Percentiles rank a stretch among this genome's conserved stretches.
Conservation (phyloP, 2,797 vertebrate species). For the Brachymystax lenok region DNA sequence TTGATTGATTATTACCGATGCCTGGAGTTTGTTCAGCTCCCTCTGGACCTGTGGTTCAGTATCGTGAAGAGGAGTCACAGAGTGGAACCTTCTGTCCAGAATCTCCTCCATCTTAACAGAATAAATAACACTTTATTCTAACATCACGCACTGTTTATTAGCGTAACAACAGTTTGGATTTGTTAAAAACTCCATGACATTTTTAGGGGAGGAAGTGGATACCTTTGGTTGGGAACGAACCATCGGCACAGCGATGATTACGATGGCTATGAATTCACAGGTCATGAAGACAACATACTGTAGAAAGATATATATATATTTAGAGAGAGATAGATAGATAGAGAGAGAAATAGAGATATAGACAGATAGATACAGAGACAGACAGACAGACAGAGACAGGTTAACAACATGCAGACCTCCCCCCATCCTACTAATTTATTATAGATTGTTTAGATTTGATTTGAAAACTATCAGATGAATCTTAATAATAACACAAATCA, state of each 20-base stretch:
- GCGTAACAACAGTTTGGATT: neutral
- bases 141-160: neutral
- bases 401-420: neutral
- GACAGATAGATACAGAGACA: neutral
- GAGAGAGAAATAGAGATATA: neutral
- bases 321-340: neutral
- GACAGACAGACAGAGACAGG: neutral
- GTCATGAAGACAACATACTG: conserved; percentile 8
- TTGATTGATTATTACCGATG: neutral
- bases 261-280: conserved; percentile 4
- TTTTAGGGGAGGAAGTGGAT: neutral
- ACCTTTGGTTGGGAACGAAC: neutral
- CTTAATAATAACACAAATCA: neutral
- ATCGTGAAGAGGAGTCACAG: neutral
- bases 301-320: neutral
- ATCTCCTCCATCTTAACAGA: conserved; percentile 16
- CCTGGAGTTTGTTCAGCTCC: conserved; percentile 11
- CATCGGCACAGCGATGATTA: neutral
- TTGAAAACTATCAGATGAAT: too few relatives aligned
- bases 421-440: too few relatives aligned
- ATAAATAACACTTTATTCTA: neutral
- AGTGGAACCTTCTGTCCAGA: neutral
- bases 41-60: neutral
- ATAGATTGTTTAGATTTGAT: too few relatives aligned
- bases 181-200: neutral